Evolutionary conservation across 2,797 vertebrate genomes (phyloP), one percentile per base, ranked within the genome.

Genomic region (Prunella strophiata): DNA sequence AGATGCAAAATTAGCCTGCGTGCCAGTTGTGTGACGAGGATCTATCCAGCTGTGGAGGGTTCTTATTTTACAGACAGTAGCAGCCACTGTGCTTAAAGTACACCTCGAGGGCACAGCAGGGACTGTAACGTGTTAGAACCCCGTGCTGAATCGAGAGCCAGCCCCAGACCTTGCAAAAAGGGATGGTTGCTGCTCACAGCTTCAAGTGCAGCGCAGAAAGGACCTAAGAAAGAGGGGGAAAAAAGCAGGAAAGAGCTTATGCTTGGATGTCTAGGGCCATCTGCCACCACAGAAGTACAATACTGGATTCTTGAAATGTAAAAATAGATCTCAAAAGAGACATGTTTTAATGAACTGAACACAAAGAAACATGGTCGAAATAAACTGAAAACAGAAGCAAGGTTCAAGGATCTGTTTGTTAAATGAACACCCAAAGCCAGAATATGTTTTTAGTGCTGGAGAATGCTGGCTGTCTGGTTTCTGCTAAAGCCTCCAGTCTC

Each of bases 341-440:
- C 96, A 95, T 94, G 96, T 96, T 97, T 97, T 97, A 97, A 97
- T 97, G 96, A 97, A 97, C 92, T 97, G 96, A 93, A 77, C 89
- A 97, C 96, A 97, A 97, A 97, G 96, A 93, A 96, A 96, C 96
- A 93, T 93, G 94, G 94, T 88, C 54, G 96, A 96, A 97, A 97
- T 96, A 97, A 96, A 96, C 96, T 96, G 95, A 96, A 96, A 97
- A 96, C 96, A 97, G 97, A 97, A 97, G 97, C 97, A 96, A 96
- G 97, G 97, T 97, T 97, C 97, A 97, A 97, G 96, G 97, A 96
- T 97, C 96, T 97, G 96, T 96, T 96, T 96, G 97, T 97, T 97
- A 97, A 97, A 97, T 97, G 97, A 97, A 97, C 97, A 97, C 96
- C 97, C 96, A 93, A 97, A 97, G 97, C 96, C 96, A 97, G 96